Evolutionary conservation across 2,113 vertebrate species (phyloP).

Genomic region (Entomyzon cyanotis): DNA sequence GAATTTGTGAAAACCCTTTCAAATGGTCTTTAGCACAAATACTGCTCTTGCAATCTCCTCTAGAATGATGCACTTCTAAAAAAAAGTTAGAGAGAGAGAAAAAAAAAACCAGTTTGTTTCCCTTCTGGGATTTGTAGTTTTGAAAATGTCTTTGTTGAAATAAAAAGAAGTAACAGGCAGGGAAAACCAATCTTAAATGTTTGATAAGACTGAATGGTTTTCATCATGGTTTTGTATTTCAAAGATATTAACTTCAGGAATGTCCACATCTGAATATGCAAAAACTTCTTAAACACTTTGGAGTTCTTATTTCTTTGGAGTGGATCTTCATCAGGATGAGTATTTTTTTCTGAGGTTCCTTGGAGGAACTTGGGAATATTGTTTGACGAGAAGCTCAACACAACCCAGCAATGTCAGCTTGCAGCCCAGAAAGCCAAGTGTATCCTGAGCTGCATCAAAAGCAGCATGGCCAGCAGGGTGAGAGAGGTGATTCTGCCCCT

Average conservation of each 20-base stretch:
- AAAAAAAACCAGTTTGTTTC: background rate
- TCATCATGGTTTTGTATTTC: background rate
- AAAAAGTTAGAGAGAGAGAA: background rate
- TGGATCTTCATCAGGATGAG: background rate
- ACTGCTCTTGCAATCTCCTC: background rate
- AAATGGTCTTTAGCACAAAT: background rate
- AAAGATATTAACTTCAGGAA: background rate
- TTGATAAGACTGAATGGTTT: background rate
- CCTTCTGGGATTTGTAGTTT: background rate
- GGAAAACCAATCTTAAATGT: background rate
- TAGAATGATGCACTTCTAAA: background rate
- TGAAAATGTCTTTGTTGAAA: background rate
- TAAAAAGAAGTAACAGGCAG: background rate
- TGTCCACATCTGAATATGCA: background rate
- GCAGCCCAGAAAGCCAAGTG: background rate
- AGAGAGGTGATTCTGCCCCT: background rate
- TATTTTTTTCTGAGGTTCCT: background rate
- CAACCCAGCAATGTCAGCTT: background rate
- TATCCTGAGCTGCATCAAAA: background rate
- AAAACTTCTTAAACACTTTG: background rate
- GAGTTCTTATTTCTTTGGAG: background rate
- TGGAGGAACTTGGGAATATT: background rate
- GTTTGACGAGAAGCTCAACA: background rate
- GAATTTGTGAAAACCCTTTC: background rate
- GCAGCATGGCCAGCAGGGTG: fast-evolving